These are phyloP conservation scores for Lepus americanus DNA, from an alignment of 2,113 vertebrate species.

Conservation along the genomic window DNA sequence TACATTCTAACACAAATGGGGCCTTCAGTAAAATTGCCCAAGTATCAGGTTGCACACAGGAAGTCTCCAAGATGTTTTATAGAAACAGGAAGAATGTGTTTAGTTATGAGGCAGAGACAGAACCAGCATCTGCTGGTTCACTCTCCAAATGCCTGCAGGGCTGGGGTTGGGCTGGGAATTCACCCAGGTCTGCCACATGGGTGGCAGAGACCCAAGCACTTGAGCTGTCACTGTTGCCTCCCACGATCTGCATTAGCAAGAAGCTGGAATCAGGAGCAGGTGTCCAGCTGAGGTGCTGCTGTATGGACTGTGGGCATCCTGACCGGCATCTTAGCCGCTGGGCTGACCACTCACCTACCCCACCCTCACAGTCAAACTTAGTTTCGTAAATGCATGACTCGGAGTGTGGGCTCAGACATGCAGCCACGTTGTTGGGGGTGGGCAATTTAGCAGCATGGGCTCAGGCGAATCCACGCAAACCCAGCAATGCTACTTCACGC, in stretches of 20 bases:
- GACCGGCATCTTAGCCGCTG: background rate
- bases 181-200: no score
- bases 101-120: no score
- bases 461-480: background rate
- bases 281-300: background rate
- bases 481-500: background rate
- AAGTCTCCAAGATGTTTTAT: background rate
- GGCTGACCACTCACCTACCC: no score
- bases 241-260: no score
- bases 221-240: no score
- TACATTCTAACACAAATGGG: background rate
- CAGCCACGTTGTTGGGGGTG: background rate
- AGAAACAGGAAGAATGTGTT: no score
- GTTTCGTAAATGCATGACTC: background rate
- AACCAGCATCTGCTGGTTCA: no score
- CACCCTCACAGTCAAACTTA: background rate
- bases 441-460: background rate
- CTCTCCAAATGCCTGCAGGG: no score
- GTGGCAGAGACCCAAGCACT: no score
- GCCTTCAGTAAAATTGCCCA: slow-evolving; percentile 1
- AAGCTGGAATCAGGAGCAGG: background rate
- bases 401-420: background rate
- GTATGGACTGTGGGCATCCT: no score
- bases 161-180: no score
- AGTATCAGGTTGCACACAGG: background rate